These are phyloP conservation scores for Gracilinanus agilis DNA, from an alignment of 2,113 vertebrate species.

Conservation along the genomic window DNA sequence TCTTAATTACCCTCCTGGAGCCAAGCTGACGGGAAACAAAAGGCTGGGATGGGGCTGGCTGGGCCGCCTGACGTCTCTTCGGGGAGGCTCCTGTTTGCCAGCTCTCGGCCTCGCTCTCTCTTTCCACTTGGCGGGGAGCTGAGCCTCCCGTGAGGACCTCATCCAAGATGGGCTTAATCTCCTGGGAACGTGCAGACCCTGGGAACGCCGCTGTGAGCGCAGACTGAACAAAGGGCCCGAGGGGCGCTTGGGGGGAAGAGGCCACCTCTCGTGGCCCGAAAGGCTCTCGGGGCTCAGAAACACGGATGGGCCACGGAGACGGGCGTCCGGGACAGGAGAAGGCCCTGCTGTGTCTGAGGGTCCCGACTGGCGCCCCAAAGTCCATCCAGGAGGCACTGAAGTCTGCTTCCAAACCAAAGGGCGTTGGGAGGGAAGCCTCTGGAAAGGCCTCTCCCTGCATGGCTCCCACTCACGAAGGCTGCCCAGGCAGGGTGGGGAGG, in stretches of 20 bases:
- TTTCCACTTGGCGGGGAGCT: not conserved
- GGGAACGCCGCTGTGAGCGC: slow-evolving; percentile 54
- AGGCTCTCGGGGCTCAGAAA: slow-evolving; percentile 40
- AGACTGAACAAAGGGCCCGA: not conserved
- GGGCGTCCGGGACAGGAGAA: not conserved
- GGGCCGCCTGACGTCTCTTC: not conserved
- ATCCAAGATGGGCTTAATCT: not conserved
- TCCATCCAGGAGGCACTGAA: too few species aligned
- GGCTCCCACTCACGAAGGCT: not conserved
- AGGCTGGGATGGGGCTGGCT: not conserved
- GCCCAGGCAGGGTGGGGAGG: not conserved
- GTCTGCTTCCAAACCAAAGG: not conserved
- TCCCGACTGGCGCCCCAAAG: too few species aligned
- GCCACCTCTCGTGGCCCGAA: not conserved
- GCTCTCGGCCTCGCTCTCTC: too few species aligned
- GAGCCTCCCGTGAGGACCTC: slow-evolving; percentile 76
- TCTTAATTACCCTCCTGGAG: not conserved
- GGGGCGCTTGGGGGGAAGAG: not conserved
- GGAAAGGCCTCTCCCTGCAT: not conserved
- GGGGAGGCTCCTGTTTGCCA: not conserved
- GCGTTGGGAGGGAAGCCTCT: too few species aligned
- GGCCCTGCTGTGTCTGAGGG: too few species aligned
- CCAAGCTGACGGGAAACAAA: not conserved
- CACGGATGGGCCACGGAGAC: not conserved
- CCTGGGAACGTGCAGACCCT: slow-evolving; percentile 3